Evolutionary conservation across 1,140 invertebrate genomes (phyloP).

Genomic region (Aphelenchoides fujianensis): DNA sequence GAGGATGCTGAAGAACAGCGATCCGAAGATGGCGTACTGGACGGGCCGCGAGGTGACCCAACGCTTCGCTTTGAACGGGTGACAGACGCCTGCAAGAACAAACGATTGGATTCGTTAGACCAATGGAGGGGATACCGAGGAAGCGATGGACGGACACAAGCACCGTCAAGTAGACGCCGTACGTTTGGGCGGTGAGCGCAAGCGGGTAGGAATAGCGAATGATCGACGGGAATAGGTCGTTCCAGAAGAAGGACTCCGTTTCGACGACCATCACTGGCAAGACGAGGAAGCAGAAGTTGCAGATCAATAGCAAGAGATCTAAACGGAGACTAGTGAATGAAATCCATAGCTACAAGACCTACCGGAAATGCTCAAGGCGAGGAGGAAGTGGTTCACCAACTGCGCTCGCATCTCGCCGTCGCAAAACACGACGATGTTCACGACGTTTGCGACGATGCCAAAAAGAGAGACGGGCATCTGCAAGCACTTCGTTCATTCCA

Average conservation of each 20-base stretch:
- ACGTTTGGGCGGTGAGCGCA: conserved; percentile 55
- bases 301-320: conserved; percentile 55
- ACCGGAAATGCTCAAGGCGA: conserved; percentile 55
- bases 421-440: conserved; percentile 59
- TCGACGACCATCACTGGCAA: conserved; percentile 59
- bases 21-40: conserved; percentile 53
- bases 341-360: conserved; percentile 13
- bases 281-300: conserved; percentile 61
- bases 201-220: conserved; percentile 59
- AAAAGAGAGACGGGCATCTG: conserved; percentile 57
- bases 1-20: conserved; percentile 50
- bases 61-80: conserved; percentile 58
- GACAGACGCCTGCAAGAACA: too few relatives aligned
- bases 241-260: conserved; percentile 54
- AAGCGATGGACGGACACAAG: conserved; percentile 58
- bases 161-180: conserved; percentile 59
- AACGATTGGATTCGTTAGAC: too few relatives aligned
- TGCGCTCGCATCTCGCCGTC: conserved; percentile 56
- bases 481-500: too few relatives aligned
- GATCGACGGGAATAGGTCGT: conserved; percentile 53
- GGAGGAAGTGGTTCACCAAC: conserved; percentile 59
- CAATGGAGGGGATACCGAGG: too few relatives aligned
- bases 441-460: conserved; percentile 56
- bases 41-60: conserved; percentile 56
- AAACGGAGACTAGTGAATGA: conserved; percentile 30